Conservation (phyloP, 2,797 vertebrate genomes). For the Enteromius fasciolatus region DNA sequence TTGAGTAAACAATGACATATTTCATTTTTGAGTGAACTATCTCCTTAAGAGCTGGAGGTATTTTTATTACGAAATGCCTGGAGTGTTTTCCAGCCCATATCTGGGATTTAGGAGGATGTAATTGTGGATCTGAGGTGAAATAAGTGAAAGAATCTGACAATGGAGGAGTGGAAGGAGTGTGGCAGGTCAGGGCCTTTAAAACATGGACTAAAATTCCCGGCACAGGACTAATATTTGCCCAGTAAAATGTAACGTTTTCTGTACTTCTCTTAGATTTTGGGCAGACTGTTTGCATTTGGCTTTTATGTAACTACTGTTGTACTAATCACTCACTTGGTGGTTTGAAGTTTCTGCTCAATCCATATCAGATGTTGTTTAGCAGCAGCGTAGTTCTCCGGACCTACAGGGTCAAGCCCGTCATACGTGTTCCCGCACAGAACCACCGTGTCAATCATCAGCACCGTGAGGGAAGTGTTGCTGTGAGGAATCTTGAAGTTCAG, state of each 20-base stretch:
- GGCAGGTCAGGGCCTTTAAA: constrained; percentile 40
- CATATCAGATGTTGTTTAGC: constrained; percentile 68
- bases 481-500: constrained; percentile 66
- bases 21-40: neutral
- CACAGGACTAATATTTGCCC: constrained; percentile 18
- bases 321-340: constrained; percentile 61
- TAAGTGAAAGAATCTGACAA: constrained; percentile 8
- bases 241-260: neutral
- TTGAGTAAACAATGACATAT: neutral
- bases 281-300: too few relatives aligned
- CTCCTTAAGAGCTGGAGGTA: neutral
- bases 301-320: neutral
- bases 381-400: constrained; percentile 57
- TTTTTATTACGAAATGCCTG: neutral
- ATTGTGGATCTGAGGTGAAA: constrained; percentile 29
- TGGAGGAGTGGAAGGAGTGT: constrained; percentile 44
- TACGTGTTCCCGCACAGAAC: constrained; percentile 74
- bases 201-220: constrained; percentile 51
- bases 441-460: constrained; percentile 77
- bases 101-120: constrained; percentile 42
- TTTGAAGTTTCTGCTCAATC: constrained; percentile 66
- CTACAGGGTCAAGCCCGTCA: constrained; percentile 61
- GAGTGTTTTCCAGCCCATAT: constrained; percentile 32
- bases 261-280: neutral
- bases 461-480: constrained; percentile 63